phyloP scores from a whole-genome alignment of 2,113 vertebrate genomes.

The Hydropotes inermis region DNA sequence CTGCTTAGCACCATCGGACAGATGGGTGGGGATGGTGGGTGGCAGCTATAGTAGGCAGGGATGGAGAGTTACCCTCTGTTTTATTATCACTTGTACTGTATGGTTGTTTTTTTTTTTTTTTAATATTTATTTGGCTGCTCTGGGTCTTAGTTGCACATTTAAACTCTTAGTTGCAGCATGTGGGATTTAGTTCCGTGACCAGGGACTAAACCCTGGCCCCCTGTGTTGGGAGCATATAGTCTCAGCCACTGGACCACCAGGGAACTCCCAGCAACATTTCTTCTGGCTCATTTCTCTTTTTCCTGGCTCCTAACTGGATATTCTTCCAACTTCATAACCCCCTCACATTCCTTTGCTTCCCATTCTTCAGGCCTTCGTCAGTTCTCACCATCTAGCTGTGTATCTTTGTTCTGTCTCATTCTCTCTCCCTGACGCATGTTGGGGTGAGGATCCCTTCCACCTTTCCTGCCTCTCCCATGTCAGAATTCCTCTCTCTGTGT shows the following conservation, averaged over 20 bases:
- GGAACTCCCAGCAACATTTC: neutral
- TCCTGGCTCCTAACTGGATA: neutral
- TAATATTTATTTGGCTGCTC: neutral
- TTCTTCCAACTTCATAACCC: neutral
- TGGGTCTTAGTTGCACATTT: neutral
- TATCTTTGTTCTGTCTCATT: neutral
- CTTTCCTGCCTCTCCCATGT: neutral
- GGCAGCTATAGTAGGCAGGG: neutral
- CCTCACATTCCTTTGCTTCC: neutral
- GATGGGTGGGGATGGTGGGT: neutral
- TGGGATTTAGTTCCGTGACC: neutral
- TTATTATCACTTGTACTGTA: neutral
- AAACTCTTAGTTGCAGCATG: neutral
- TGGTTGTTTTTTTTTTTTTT: neutral
- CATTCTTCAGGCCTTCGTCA: neutral
- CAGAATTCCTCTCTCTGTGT: neutral
- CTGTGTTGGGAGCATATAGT: neutral
- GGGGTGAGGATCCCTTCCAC: neutral
- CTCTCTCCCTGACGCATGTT: neutral
- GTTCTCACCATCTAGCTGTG: neutral
- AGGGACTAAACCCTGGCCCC: neutral
- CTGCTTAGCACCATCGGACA: neutral
- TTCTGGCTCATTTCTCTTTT: neutral
- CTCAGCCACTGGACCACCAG: neutral
- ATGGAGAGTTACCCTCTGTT: neutral